These are phyloP conservation scores for Calameuta idolon DNA, from an alignment of 2,888 invertebrate species.

Conservation along the genomic window DNA sequence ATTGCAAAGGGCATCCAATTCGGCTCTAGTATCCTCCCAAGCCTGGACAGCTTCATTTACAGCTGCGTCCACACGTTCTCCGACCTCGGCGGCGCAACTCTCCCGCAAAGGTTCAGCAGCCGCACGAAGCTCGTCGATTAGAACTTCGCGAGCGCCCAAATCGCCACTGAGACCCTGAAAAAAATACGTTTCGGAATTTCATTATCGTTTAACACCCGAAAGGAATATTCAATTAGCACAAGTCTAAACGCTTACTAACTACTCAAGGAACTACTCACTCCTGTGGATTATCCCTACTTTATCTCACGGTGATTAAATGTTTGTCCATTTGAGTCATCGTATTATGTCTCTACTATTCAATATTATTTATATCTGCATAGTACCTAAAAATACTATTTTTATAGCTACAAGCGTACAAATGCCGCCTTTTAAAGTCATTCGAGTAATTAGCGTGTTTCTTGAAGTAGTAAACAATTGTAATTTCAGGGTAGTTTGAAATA, in stretches of 20 bases:
- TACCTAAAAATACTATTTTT: background rate
- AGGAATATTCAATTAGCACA: background rate
- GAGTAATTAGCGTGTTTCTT: no score
- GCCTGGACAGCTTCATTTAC: slow-evolving; percentile 83
- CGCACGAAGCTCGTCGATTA: slow-evolving; percentile 77
- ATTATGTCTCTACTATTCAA: background rate
- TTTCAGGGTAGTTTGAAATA: background rate
- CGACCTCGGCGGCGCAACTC: slow-evolving; percentile 77
- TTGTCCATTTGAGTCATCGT: background rate
- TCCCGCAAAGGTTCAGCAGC: slow-evolving; percentile 81
- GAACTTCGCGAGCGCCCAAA: slow-evolving; percentile 78
- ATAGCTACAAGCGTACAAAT: background rate
- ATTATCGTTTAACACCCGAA: background rate
- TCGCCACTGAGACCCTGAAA: slow-evolving; percentile 81
- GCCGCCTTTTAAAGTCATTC: background rate
- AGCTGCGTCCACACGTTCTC: slow-evolving; percentile 79
- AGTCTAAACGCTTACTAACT: background rate
- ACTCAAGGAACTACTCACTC: background rate
- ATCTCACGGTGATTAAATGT: background rate
- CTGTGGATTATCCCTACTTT: background rate
- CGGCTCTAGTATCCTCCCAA: slow-evolving; percentile 84
- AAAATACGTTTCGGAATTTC: background rate
- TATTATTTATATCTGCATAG: background rate
- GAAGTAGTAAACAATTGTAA: no score
- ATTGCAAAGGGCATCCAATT: slow-evolving; percentile 80